Percentiles rank a stretch among this genome's conserved stretches.
Evolutionary conservation across 2,113 vertebrate species (phyloP).

Genomic region (Gallinago paraguaiae): DNA sequence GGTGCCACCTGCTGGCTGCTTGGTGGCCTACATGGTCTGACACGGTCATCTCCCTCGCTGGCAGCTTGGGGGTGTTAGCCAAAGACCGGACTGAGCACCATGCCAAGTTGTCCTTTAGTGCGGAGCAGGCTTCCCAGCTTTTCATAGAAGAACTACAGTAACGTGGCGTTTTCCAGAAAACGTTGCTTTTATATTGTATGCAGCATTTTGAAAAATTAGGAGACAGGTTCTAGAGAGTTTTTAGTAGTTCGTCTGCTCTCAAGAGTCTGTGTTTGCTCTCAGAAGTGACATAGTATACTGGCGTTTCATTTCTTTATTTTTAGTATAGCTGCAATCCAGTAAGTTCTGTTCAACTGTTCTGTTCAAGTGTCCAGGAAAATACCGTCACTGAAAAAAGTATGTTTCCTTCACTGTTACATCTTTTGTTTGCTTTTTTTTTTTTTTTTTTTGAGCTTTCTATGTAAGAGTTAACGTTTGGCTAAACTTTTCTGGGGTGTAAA

Average conservation of each 20-base stretch:
- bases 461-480: not conserved
- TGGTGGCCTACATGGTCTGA: not conserved
- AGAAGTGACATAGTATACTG: fast-evolving
- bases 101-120: fast-evolving
- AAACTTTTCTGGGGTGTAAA: not conserved
- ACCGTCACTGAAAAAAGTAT: not conserved
- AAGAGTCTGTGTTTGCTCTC: not conserved
- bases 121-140: not conserved
- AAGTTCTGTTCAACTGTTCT: not conserved
- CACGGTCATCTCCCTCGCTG: not conserved
- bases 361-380: not conserved
- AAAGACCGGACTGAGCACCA: not conserved
- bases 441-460: not conserved
- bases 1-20: conserved; percentile 2
- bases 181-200: not conserved
- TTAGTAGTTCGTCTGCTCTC: not conserved
- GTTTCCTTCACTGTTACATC: not conserved
- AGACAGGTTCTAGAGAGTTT: not conserved
- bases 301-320: not conserved
- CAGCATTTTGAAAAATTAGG: not conserved
- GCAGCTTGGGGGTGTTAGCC: fast-evolving
- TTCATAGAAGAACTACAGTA: not conserved
- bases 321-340: not conserved
- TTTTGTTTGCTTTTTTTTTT: not conserved
- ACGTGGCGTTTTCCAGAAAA: not conserved